These are phyloP conservation scores for Aphrophora alni DNA, from an alignment of 2,888 invertebrate genomes.

Conservation along the genomic window DNA sequence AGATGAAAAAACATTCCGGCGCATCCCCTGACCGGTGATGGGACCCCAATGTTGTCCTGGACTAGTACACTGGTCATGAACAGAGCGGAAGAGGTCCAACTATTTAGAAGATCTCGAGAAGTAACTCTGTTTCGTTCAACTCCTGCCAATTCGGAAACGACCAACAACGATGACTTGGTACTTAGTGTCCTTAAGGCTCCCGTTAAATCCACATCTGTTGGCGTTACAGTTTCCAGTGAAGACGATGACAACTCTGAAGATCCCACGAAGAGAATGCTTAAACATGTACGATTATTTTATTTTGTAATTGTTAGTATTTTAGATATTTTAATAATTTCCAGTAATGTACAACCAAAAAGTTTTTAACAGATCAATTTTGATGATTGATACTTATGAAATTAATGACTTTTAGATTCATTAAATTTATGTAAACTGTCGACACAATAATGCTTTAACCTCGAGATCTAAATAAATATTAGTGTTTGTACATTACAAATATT, in stretches of 20 bases:
- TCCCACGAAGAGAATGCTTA: not conserved
- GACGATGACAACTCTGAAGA: constrained; percentile 26
- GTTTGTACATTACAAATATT: no score
- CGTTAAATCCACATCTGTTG: constrained; percentile 51
- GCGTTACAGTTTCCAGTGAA: constrained; percentile 37
- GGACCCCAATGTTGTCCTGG: constrained; percentile 45
- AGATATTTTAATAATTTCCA: no score
- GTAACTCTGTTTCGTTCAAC: constrained; percentile 57
- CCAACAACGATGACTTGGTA: constrained; percentile 62
- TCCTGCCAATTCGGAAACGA: not conserved
- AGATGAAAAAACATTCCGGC: not conserved
- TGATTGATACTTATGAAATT: no score
- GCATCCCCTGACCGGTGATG: constrained; percentile 25
- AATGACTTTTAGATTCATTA: no score
- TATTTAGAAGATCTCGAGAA: constrained; percentile 68
- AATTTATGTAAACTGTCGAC: no score
- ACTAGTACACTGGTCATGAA: constrained; percentile 60
- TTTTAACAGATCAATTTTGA: no score
- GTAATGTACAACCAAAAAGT: no score
- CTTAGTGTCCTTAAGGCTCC: constrained; percentile 68
- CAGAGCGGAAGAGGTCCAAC: constrained; percentile 67
- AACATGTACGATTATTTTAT: not conserved
- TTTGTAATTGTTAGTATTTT: not conserved
- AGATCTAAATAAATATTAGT: no score
- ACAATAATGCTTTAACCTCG: no score